phyloP scores from a whole-genome alignment of 2,113 vertebrate species.

The Phasianus colchicus region DNA sequence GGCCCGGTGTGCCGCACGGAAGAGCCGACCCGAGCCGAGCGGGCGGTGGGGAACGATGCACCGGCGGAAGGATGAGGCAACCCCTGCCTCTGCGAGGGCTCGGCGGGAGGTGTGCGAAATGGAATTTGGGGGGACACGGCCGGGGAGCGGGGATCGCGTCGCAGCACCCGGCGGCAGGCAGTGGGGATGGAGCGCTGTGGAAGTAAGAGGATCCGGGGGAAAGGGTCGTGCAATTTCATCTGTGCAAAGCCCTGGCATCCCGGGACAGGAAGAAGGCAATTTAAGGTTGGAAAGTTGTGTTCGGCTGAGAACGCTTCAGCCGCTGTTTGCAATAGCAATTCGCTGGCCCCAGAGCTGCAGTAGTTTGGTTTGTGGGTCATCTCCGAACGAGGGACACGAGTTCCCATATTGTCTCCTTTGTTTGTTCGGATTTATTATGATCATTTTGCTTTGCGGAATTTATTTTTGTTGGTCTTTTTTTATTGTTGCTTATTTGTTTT shows the following conservation, averaged over 20 bases:
- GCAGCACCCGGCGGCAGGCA: background rate
- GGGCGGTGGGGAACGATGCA: background rate
- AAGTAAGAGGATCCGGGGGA: background rate
- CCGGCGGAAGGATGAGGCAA: background rate
- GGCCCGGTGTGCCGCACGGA: background rate
- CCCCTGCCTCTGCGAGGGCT: background rate
- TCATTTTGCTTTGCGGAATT: background rate
- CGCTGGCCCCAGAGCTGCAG: background rate
- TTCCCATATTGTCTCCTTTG: background rate
- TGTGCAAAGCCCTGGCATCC: slow-evolving; percentile 37
- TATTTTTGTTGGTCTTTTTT: background rate
- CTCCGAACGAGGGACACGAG: background rate
- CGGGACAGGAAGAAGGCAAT: slow-evolving; percentile 61
- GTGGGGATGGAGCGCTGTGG: background rate
- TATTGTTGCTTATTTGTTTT: background rate
- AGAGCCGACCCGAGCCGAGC: too few relatives aligned
- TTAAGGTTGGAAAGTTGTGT: slow-evolving; percentile 44
- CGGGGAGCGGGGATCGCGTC: background rate
- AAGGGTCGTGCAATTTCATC: slow-evolving; percentile 12
- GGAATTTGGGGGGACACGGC: background rate
- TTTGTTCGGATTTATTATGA: background rate
- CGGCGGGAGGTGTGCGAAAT: background rate
- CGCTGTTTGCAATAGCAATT: background rate
- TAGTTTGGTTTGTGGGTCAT: background rate
- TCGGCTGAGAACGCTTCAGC: background rate